phyloP scores from a whole-genome alignment of 2,797 vertebrate genomes.

The Helicolenus hilgendorfi region DNA sequence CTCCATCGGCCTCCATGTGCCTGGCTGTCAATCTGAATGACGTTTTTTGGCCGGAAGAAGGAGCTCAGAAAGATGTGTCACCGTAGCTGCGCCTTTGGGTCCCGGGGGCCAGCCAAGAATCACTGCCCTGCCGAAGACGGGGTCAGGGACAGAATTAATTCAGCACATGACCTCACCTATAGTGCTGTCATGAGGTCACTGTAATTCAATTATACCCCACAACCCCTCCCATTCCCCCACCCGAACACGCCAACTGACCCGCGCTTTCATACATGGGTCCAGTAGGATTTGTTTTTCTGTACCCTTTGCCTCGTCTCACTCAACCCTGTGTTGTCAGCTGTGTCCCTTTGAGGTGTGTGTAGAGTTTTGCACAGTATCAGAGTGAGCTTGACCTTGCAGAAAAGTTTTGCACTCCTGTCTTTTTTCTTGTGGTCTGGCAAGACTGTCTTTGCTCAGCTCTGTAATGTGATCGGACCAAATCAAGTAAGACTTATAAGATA shows the following conservation, averaged over 20 bases:
- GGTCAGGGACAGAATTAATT: constrained; percentile 91
- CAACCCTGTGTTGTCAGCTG: constrained; percentile 32
- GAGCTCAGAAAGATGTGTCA: constrained; percentile 67
- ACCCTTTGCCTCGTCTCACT: constrained; percentile 63
- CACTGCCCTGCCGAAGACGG: constrained; percentile 56
- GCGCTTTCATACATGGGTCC: constrained; percentile 51
- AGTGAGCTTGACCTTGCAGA: constrained; percentile 65
- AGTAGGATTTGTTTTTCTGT: constrained; percentile 64
- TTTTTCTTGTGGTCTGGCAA: constrained; percentile 18
- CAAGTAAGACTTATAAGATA: constrained; percentile 12
- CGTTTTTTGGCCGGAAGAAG: constrained; percentile 46
- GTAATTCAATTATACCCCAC: constrained; percentile 91
- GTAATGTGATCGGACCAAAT: constrained; percentile 29
- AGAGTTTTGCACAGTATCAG: constrained; percentile 39
- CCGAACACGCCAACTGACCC: constrained; percentile 28
- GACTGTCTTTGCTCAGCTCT: constrained; percentile 30
- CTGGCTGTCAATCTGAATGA: constrained; percentile 71
- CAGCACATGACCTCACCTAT: constrained; percentile 90
- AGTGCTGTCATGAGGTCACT: constrained; percentile 92
- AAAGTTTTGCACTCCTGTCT: constrained; percentile 38
- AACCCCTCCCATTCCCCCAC: constrained; percentile 45
- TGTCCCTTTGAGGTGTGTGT: constrained; percentile 27
- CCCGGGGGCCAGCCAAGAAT: constrained; percentile 52
- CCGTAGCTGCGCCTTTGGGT: constrained; percentile 48
- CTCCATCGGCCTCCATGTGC: constrained; percentile 27